phyloP scores from a whole-genome alignment of 2,888 invertebrate genomes.

The Pandemis heparana region DNA sequence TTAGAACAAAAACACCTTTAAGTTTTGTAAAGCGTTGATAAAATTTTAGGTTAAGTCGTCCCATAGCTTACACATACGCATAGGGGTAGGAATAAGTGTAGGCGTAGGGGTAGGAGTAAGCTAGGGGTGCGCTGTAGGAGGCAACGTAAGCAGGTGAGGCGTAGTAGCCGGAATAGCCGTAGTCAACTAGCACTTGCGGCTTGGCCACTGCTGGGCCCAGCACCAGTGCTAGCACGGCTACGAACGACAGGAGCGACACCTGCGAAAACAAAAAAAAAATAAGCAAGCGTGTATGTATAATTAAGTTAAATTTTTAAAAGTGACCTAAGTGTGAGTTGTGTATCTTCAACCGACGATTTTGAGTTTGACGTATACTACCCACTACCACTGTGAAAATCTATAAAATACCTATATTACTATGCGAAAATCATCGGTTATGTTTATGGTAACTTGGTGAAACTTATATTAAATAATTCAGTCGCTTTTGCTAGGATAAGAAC shows the following conservation, averaged over 20 bases:
- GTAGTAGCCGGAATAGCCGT: constrained; percentile 66
- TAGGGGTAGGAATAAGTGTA: constrained; percentile 76
- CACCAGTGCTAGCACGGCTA: constrained; percentile 56
- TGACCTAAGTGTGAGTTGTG: no score
- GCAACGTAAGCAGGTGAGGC: constrained; percentile 67
- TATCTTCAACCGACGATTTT: no score
- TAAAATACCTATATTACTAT: no score
- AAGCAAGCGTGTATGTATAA: background rate
- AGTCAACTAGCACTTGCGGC: constrained; percentile 76
- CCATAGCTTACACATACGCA: constrained; percentile 55
- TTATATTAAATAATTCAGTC: no score
- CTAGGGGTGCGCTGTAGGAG: constrained; percentile 66
- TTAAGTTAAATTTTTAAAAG: no score
- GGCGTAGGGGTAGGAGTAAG: constrained; percentile 76
- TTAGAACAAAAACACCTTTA: background rate
- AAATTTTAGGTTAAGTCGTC: background rate
- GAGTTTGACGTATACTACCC: no score
- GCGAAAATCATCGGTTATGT: no score
- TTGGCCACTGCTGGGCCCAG: constrained; percentile 66
- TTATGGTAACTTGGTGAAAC: no score
- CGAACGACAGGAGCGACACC: constrained; percentile 61
- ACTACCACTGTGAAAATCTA: no score
- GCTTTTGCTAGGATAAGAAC: no score
- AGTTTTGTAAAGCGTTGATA: background rate
- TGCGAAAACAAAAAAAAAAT: constrained; percentile 45